phyloP scores from a whole-genome alignment of 2,797 vertebrate species.

The Bovichtus diacanthus region DNA sequence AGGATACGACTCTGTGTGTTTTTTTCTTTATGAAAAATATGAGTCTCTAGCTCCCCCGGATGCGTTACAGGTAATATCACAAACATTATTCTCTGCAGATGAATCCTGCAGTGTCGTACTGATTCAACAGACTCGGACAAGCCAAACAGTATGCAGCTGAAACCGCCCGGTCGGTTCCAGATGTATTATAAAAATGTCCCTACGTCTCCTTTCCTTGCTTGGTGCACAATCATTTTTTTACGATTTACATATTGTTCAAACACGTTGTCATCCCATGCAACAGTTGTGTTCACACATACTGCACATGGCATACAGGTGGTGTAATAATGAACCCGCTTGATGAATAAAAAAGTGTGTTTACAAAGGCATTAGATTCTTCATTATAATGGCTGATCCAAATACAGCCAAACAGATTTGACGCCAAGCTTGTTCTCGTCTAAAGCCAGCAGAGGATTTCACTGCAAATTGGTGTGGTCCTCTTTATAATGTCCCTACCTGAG shows the following conservation, averaged over 20 bases:
- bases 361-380: slow-evolving; percentile 44
- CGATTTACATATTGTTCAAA: slow-evolving; percentile 8
- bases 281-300: slow-evolving; percentile 19
- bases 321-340: slow-evolving; percentile 31
- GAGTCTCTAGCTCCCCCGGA: neutral
- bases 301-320: slow-evolving; percentile 6
- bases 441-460: slow-evolving; percentile 75
- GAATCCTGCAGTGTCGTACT: slow-evolving; percentile 7
- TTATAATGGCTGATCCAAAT: slow-evolving; percentile 61
- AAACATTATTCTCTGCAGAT: slow-evolving; percentile 25
- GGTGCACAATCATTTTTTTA: neutral
- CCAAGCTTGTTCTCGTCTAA: slow-evolving; percentile 50
- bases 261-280: neutral
- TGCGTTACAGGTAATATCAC: slow-evolving; percentile 19
- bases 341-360: slow-evolving; percentile 52
- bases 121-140: slow-evolving; percentile 6
- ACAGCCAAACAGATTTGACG: slow-evolving; percentile 63
- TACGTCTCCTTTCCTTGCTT: neutral
- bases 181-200: neutral
- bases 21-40: slow-evolving; percentile 11
- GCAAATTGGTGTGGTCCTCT: slow-evolving; percentile 77
- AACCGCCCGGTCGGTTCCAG: neutral
- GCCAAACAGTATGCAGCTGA: slow-evolving; percentile 9
- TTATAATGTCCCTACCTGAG: slow-evolving; percentile 72
- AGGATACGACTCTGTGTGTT: slow-evolving; percentile 15